Conservation (phyloP, 1,140 invertebrate species). For the Neodiprion lecontei region DNA sequence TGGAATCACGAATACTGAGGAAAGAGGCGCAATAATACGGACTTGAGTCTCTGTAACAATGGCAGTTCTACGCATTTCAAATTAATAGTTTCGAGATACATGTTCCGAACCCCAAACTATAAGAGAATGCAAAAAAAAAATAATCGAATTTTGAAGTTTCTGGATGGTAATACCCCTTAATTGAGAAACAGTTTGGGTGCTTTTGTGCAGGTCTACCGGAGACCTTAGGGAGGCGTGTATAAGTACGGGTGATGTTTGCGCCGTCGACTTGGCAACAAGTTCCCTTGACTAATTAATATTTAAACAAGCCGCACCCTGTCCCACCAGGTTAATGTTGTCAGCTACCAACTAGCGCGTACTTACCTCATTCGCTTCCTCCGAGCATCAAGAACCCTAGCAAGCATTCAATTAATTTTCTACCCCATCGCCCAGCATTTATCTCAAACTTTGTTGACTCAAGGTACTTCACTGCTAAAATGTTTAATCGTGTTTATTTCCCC, state of each 20-base stretch:
- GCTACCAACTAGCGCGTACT: not conserved
- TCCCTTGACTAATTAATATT: not conserved
- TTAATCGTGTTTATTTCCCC: not conserved
- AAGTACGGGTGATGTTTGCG: not conserved
- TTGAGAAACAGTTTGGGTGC: no score
- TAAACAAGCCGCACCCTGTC: constrained; percentile 6
- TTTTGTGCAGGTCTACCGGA: no score
- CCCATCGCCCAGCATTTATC: not conserved
- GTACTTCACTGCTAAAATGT: not conserved
- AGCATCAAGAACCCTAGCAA: not conserved
- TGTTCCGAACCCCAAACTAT: no score
- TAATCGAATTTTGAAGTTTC: no score
- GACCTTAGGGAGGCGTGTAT: no score
- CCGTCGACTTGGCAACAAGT: not conserved
- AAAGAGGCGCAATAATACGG: no score
- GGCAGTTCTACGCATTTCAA: no score
- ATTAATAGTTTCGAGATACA: no score
- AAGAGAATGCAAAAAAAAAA: no score
- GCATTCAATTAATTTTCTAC: not conserved
- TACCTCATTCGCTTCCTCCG: not conserved
- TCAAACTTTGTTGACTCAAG: not conserved
- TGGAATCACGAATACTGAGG: no score
- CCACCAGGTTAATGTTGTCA: not conserved
- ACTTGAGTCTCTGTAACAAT: no score
- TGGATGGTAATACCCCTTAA: no score